Percentiles rank a stretch among this genome's conserved stretches.
phyloP scores from a whole-genome alignment of 1,140 invertebrate genomes.

The Heliconius melpomene region DNA sequence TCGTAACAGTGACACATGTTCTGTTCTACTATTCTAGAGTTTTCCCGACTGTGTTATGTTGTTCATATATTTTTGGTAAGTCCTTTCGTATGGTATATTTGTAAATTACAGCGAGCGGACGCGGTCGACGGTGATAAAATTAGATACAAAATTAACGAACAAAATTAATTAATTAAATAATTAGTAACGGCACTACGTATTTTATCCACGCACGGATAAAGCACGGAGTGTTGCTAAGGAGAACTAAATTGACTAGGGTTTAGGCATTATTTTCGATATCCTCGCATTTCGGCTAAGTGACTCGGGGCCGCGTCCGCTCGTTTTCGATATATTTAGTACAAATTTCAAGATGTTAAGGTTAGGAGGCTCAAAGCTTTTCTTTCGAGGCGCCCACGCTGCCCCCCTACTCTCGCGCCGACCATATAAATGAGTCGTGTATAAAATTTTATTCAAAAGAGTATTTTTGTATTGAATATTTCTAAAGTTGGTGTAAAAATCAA shows the following conservation, averaged over 20 bases:
- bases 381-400: conserved; percentile 61
- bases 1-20: conserved; percentile 75
- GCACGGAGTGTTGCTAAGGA: conserved; percentile 37
- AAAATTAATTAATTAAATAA: conserved; percentile 68
- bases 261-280: conserved; percentile 78
- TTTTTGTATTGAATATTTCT: conserved; percentile 83
- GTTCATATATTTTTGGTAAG: conserved; percentile 58
- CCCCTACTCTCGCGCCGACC: conserved; percentile 53
- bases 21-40: conserved; percentile 60
- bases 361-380: conserved; percentile 81
- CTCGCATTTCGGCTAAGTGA: conserved; percentile 80
- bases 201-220: conserved; percentile 38
- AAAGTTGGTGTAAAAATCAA: conserved; percentile 82
- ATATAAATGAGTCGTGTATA: conserved; percentile 79
- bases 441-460: conserved; percentile 82
- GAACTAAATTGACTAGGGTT: conserved; percentile 72
- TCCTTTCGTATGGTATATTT: conserved; percentile 72
- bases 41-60: conserved; percentile 60
- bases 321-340: conserved; percentile 81
- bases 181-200: conserved; percentile 46
- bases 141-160: conserved; percentile 76
- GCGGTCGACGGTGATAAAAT: conserved; percentile 76
- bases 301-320: conserved; percentile 69
- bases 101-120: conserved; percentile 74
- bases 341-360: conserved; percentile 81